Evolutionary conservation across 2,888 invertebrate species (phyloP).

Genomic region (Megastigmus dorsalis): DNA sequence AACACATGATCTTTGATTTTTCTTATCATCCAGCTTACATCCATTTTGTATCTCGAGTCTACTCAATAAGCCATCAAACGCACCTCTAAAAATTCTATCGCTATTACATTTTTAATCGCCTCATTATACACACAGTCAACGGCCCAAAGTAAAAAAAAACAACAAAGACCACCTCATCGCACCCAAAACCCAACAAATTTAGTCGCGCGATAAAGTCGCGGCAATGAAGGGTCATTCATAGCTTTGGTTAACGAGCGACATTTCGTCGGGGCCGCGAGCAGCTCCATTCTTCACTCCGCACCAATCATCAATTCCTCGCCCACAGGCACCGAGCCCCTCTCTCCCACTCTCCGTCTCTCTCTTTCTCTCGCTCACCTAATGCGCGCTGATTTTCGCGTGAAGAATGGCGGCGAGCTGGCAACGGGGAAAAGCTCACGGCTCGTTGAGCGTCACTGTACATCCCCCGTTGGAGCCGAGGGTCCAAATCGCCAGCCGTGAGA

Average conservation of each 20-base stretch:
- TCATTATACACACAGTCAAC: no score
- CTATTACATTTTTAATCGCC: no score
- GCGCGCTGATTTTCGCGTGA: conserved; percentile 30
- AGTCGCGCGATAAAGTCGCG: no score
- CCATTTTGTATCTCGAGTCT: no score
- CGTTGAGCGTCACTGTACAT: conserved; percentile 73
- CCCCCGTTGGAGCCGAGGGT: conserved; percentile 59
- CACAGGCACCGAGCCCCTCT: background rate
- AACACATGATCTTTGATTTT: no score
- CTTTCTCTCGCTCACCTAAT: conserved; percentile 23
- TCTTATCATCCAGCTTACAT: no score
- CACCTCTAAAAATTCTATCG: no score
- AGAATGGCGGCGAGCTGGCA: conserved; percentile 20
- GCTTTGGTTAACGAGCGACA: conserved; percentile 10
- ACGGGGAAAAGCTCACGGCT: conserved; percentile 62
- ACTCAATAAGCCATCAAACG: no score
- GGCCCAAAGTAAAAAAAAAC: no score
- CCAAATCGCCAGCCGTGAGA: conserved; percentile 61
- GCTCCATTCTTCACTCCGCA: conserved; percentile 40
- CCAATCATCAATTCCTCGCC: conserved; percentile 41
- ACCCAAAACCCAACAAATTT: no score
- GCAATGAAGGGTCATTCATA: conserved; percentile 17
- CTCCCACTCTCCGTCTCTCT: background rate
- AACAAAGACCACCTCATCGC: no score
- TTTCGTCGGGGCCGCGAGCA: background rate